Conservation (phyloP, 2,797 vertebrate species). For the Enteromius viviparus region DNA sequence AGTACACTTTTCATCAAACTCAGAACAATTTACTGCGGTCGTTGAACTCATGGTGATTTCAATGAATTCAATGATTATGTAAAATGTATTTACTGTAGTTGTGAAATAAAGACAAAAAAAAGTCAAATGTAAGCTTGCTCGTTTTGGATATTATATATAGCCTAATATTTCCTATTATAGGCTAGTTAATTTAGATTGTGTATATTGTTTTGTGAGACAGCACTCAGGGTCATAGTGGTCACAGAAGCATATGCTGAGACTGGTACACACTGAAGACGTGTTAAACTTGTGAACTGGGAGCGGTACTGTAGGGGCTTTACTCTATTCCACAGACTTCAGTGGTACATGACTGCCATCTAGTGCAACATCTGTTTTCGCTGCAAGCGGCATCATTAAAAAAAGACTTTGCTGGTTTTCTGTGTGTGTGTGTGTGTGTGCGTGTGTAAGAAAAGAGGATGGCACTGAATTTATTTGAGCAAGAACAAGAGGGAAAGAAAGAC, state of each 20-base stretch:
- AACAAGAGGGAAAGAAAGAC: slow-evolving; percentile 24
- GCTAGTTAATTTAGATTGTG: not conserved
- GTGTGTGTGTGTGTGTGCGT: too few species aligned
- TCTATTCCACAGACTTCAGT: slow-evolving; percentile 26
- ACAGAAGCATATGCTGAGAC: not conserved
- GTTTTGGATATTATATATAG: not conserved
- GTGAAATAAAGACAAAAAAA: not conserved
- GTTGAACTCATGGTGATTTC: slow-evolving; percentile 45
- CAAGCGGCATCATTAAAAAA: not conserved
- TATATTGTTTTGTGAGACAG: not conserved
- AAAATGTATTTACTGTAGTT: not conserved
- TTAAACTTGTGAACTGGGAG: slow-evolving; percentile 29
- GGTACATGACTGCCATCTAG: slow-evolving; percentile 60
- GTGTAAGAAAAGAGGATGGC: not conserved
- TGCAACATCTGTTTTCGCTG: slow-evolving; percentile 30
- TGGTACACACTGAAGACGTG: not conserved
- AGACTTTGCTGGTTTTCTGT: not conserved
- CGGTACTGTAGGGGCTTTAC: slow-evolving; percentile 6
- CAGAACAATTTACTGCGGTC: not conserved
- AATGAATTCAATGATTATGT: slow-evolving; percentile 30
- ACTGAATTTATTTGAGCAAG: not conserved
- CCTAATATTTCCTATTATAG: not conserved
- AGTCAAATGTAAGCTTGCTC: not conserved
- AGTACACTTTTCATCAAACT: not conserved
- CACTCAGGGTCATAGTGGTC: not conserved